These are phyloP conservation scores for Hipparchia semele DNA, from an alignment of 2,888 invertebrate genomes.

Conservation along the genomic window DNA sequence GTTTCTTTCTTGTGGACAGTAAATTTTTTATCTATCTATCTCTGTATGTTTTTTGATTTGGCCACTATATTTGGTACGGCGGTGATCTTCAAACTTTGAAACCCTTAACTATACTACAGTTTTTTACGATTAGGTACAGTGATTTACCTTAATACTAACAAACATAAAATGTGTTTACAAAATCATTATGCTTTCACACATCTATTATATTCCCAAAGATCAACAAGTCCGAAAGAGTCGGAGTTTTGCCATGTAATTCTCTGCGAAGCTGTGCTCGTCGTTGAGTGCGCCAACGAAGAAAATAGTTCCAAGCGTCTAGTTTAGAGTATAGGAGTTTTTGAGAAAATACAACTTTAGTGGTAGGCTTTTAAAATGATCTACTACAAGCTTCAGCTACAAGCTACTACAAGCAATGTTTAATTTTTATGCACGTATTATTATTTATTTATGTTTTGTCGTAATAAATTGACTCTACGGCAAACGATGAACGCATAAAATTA, in stretches of 20 bases:
- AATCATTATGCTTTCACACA: constrained; percentile 31
- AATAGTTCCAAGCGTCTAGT: not conserved
- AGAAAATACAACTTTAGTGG: not conserved
- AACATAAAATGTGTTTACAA: constrained; percentile 20
- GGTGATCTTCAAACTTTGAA: no score
- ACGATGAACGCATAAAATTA: no score
- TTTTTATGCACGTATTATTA: no score
- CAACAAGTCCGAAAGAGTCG: constrained; percentile 58
- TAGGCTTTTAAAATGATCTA: not conserved
- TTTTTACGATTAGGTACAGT: not conserved
- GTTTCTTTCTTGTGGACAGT: no score
- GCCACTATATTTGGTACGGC: no score
- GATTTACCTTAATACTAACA: constrained; percentile 6
- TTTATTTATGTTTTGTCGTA: no score
- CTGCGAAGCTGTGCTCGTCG: not conserved
- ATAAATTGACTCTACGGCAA: no score
- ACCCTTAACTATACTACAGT: no score
- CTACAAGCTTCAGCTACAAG: no score
- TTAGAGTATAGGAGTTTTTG: not conserved
- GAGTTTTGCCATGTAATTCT: constrained; percentile 40
- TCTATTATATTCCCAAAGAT: constrained; percentile 41
- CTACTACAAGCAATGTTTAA: no score
- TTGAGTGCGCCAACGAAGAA: not conserved
- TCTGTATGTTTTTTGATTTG: no score
- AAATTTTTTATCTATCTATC: no score